phyloP scores from a whole-genome alignment of 1,140 invertebrate genomes.

The Mactra quadrangularis region DNA sequence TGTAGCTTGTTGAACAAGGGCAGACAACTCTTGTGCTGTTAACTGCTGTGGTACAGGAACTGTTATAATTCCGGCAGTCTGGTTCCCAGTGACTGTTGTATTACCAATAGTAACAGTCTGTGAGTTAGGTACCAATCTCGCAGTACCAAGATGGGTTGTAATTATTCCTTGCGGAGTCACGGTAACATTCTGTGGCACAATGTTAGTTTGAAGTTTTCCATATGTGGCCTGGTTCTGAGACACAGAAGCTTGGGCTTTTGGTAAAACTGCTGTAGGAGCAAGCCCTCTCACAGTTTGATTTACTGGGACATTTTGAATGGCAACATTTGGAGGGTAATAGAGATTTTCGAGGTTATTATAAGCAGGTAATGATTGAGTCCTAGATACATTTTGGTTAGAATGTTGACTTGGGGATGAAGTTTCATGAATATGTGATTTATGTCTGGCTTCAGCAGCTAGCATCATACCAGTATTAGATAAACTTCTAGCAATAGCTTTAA shows the following conservation, averaged over 20 bases:
- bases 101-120: conserved; percentile 35
- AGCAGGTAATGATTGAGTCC: conserved; percentile 4
- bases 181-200: conserved; percentile 45
- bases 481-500: conserved; percentile 59
- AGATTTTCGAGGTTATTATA: conserved; percentile 25
- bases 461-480: conserved; percentile 46
- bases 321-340: conserved; percentile 52
- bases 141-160: conserved; percentile 17
- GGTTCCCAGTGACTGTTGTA: conserved; percentile 44
- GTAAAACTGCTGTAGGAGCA: conserved; percentile 18
- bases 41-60: conserved; percentile 45
- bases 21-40: conserved; percentile 41
- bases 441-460: conserved; percentile 29
- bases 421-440: conserved; percentile 30
- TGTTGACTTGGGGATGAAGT: neutral
- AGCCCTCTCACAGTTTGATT: neutral
- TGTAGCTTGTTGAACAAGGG: conserved; percentile 47
- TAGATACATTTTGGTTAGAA: neutral
- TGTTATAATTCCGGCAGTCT: conserved; percentile 23
- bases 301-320: conserved; percentile 23
- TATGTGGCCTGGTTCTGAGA: conserved; percentile 11
- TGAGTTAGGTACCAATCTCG: conserved; percentile 6
- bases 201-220: conserved; percentile 1
- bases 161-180: conserved; percentile 52
- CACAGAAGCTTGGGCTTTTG: neutral